phyloP scores from a whole-genome alignment of 2,888 invertebrate species.

The Lumbricus terrestris region DNA sequence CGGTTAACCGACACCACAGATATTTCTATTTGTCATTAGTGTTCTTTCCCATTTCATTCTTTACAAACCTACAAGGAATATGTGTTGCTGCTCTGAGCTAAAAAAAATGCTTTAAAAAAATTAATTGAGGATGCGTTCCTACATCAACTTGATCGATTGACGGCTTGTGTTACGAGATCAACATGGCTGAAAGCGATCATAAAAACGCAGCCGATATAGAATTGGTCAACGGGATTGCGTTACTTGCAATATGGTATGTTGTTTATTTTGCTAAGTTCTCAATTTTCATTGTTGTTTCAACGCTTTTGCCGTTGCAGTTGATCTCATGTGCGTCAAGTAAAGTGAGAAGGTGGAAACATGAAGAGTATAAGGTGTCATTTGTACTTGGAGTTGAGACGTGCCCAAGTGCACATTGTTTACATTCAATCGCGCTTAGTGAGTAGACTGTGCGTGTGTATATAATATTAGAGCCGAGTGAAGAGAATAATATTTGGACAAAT shows the following conservation, averaged over 20 bases:
- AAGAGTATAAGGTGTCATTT: not conserved
- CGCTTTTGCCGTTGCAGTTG: not conserved
- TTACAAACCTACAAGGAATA: not conserved
- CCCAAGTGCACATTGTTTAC: not conserved
- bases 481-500: not conserved
- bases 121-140: not conserved
- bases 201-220: constrained; percentile 3
- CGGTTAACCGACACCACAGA: not conserved
- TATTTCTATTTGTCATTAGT: not conserved
- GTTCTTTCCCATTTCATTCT: not conserved
- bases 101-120: too few relatives aligned
- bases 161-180: not conserved
- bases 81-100: too few relatives aligned
- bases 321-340: not conserved
- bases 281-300: not conserved
- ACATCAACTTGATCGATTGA: not conserved
- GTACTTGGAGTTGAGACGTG: not conserved
- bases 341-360: not conserved
- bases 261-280: not conserved
- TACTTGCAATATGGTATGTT: not conserved
- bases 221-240: not conserved
- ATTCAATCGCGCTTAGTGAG: not conserved
- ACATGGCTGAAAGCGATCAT: not conserved
- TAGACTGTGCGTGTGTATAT: too few relatives aligned
- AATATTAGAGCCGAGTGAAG: not conserved